Base-by-base conservation (phyloP, 2,113 vertebrate genomes). In the Morphnarchus princeps region DNA sequence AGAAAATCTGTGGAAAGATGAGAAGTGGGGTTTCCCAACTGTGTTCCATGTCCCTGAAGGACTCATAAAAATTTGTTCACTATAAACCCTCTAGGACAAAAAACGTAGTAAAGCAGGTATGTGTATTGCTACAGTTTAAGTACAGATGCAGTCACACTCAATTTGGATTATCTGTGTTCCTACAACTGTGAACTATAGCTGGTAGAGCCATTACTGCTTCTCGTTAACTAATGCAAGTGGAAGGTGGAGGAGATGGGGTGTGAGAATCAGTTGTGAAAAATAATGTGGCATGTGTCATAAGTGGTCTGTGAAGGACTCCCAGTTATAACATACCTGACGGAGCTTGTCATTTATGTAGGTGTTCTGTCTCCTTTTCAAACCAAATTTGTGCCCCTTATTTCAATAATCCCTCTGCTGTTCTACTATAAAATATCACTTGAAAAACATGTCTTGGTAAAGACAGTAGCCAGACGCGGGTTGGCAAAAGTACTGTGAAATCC, bases 401-500 rank as follows among this genome's bases (percentile, higher is more conserved):
- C 57, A 58, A 59, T 38, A 86, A 66, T n/a, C 7, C 20, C 4
- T 63, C 82, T 74, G n/a, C 22, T 79, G 22, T 55, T 79, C 14
- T 10, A 18, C 26, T 55, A 3, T 36, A 34, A 74, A 71, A 49
- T 43, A 66, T 5, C 14, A 49, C 32, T 31, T 58, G 47, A 45
- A 57, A 87, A 57, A 43, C 0, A 0, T 3, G 10, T 17, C 13
- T 50, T 59, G 13, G 10, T 90, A 28, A 66, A 89, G 84, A 43
- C 0, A 0, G 12, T 18, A 25, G 32, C 45, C 2, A 1, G 18
- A 42, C 5, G 17, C 0, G 0, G 29, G 12, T 8, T 3, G 5
- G 22, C 8, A 38, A n/a, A 80, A 70, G 29, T 12, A 15, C 24
- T 29, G 22, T 16, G 15, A 36, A 63, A 69, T 55, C 22, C 19